phyloP scores from a whole-genome alignment of 64 coral and sea anemone species.

The Porites lutea region DNA sequence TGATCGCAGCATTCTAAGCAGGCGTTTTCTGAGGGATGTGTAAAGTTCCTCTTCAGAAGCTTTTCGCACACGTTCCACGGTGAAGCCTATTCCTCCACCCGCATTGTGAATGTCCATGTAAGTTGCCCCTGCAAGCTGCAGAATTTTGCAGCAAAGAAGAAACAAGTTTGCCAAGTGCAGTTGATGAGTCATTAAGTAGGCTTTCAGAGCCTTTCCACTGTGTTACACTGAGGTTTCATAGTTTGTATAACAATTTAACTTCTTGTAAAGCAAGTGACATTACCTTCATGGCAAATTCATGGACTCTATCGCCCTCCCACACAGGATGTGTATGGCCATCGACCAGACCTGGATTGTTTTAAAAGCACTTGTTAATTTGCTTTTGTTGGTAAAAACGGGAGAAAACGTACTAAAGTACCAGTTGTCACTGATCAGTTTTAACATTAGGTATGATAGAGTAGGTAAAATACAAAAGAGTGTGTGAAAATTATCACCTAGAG shows the following conservation, averaged over 20 bases:
- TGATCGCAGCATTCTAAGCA: conserved; percentile 77
- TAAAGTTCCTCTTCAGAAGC: conserved; percentile 92
- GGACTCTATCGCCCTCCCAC: conserved; percentile 94
- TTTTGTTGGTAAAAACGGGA: too few relatives aligned
- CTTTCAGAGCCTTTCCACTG: too few relatives aligned
- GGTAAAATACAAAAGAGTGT: too few relatives aligned
- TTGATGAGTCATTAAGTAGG: too few relatives aligned
- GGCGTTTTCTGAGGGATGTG: conserved; percentile 69
- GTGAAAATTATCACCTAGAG: too few relatives aligned
- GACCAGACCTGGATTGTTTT: conserved; percentile 67
- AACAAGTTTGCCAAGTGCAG: too few relatives aligned
- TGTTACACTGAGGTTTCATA: too few relatives aligned
- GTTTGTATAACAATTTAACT: too few relatives aligned
- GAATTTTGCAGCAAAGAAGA: neutral
- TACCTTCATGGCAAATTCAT: conserved; percentile 99
- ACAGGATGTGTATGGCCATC: conserved; percentile 98
- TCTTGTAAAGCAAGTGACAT: neutral
- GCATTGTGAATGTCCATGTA: conserved; percentile 97
- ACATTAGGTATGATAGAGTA: too few relatives aligned
- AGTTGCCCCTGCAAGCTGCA: conserved; percentile 92
- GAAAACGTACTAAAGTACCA: too few relatives aligned
- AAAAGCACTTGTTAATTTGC: too few relatives aligned
- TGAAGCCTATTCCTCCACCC: conserved; percentile 95
- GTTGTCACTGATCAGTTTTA: too few relatives aligned
- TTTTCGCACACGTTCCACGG: conserved; percentile 84